Base-by-base conservation (phyloP, 2,113 vertebrate species). In the Oryzias melastigma region DNA sequence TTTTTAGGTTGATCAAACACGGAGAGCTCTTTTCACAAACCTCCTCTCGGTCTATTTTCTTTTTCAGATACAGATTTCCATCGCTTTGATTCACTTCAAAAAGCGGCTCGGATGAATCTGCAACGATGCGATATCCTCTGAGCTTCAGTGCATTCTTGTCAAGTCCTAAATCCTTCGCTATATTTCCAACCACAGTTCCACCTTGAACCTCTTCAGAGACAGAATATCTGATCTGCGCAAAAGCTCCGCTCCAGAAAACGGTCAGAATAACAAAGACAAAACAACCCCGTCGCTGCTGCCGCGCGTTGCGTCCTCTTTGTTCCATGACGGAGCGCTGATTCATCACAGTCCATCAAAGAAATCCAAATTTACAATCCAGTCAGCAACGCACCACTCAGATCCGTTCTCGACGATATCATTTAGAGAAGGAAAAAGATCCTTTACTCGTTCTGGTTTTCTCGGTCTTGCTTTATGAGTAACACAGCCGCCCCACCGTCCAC, bases 151-250 rank as follows among this genome's bases (percentile, higher is more conserved):
- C 55, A 1, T 29, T 59, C 52, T 80, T 64, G 45, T 80, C 83
- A 4, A 92, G 54, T 12, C 89, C 88, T 62, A 93, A 42, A 71
- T 92, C 91, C 40, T 78, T 90, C 1, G 89, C 89, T 22, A 88
- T 79, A 73, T 90, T 85, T 17, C 88, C 87, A 68, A 95, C 92
- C 43, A 85, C 65, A 48, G 82, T 82, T 57, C 87, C 90, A 19
- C 71, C 75, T 58, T 85, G 75, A 48, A 77, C 78, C 62, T 93
- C 92, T 44, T 93, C 92, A 0, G 68, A 62, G 35, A 93, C 72
- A 0, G 88, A 84, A 73, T 81, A 90, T 49, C 71, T 73, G 45
- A 85, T 68, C 45, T 88, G 85, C 7, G 75, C 84, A 18, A 73
- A 77, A 60, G 73, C 67, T 71, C 64, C 56, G 40, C 44, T 69